Evolutionary conservation across 2,113 vertebrate species (phyloP), one percentile per base, ranked within the genome.

Genomic region (Megaceryle torquata): DNA sequence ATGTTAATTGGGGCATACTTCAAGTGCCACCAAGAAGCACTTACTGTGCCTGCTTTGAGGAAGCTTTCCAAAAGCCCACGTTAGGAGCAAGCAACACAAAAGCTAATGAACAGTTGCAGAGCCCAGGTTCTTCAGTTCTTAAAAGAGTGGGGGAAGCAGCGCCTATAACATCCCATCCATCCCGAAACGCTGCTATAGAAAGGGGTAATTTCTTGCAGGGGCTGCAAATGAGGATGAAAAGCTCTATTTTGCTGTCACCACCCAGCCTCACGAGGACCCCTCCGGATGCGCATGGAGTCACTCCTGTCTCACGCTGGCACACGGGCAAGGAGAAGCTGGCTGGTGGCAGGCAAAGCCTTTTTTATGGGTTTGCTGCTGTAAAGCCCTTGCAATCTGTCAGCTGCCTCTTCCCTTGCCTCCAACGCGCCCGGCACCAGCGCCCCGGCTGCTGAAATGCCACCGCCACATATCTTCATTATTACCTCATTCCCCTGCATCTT

Each of bases 231-330:
- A 74, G 60, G 57, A 69, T 25, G 44, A 11, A 69, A 68, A 85
- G 37, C 51, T 60, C 10, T 18, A 25, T 48, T 83, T 48, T 53
- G 76, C 79, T 76, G 50, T 1, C 4, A 90, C 50, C 46, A 33
- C n/a, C 60, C 57, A 72, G 51, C 8, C 64, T 71, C 1, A 0
- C 1, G 0, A 85, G 22, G 54, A 54, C 15, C 44, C 14, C 78
- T 74, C 29, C 0, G 4, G 65, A 57, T 72, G 53, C 77, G 78
- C 0, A 0, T 44, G 78, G 74, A 65, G 28, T 56, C 0, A 2
- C 14, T 80, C 29, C 56, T 1, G 0, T 35, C 65, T 92, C 67
- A 44, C 24, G 10, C 10, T 26, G 74, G 17, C 21, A n/a, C 2
- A 25, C 1, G n/a, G 33, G 65, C 57, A 89, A 64, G 61, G 33